These are phyloP conservation scores for Tetranychus piercei DNA, from an alignment of 2,888 invertebrate genomes.

Conservation along the genomic window DNA sequence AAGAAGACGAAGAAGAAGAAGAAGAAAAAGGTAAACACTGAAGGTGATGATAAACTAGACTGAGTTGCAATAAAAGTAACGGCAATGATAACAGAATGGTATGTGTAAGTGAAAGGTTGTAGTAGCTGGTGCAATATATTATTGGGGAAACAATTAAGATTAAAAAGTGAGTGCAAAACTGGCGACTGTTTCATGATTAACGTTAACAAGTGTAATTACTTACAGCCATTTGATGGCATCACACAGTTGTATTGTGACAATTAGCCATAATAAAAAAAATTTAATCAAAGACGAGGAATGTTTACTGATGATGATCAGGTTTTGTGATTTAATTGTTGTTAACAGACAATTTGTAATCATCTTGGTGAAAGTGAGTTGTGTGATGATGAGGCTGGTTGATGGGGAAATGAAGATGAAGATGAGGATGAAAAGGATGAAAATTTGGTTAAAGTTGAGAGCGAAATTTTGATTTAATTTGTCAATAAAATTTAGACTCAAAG, in stretches of 20 bases:
- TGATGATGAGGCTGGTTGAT: background rate
- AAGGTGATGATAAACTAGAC: too few species aligned
- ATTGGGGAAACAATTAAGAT: background rate
- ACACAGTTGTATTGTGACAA: background rate
- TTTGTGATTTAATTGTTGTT: background rate
- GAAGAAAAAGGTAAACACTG: too few species aligned
- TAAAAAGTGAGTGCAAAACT: background rate
- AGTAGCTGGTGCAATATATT: too few species aligned
- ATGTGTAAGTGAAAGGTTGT: too few species aligned
- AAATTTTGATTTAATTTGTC: background rate
- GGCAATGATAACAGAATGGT: too few species aligned
- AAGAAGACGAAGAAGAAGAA: too few species aligned
- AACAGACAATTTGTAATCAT: too few species aligned
- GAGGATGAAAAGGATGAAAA: background rate
- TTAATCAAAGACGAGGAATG: background rate
- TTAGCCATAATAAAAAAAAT: background rate
- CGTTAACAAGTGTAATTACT: background rate
- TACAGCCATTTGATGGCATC: conserved; percentile 1
- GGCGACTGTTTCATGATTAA: background rate
- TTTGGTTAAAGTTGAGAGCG: background rate
- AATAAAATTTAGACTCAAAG: background rate
- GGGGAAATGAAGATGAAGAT: background rate
- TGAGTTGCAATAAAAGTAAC: too few species aligned
- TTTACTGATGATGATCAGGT: background rate
- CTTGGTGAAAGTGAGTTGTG: background rate